Conservation (phyloP, 2,888 invertebrate species). For the Tuberolachnus salignus region DNA sequence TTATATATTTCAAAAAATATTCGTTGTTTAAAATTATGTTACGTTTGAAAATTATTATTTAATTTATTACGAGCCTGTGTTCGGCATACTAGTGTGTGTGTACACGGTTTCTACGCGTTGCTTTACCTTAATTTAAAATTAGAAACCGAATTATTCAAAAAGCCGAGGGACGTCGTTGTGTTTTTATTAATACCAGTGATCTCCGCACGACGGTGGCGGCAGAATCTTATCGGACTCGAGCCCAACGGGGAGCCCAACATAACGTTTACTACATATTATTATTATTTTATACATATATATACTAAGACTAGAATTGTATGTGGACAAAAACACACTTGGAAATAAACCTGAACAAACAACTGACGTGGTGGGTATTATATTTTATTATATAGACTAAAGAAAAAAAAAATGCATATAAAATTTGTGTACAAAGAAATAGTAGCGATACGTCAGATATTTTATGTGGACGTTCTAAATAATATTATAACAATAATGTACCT, state of each 20-base stretch:
- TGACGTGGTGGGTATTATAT: slow-evolving; percentile 10
- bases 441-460: background rate
- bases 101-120: slow-evolving; percentile 16
- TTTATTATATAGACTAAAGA: slow-evolving; percentile 11
- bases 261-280: slow-evolving; percentile 25
- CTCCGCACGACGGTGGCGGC: slow-evolving; percentile 19
- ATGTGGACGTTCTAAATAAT: slow-evolving; percentile 5
- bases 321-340: slow-evolving; percentile 11
- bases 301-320: slow-evolving; percentile 26
- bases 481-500: no score
- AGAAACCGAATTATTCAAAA: slow-evolving; percentile 46
- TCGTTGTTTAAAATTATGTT: background rate
- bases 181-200: slow-evolving; percentile 16
- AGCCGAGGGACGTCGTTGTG: slow-evolving; percentile 52
- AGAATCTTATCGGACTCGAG: slow-evolving; percentile 38
- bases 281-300: slow-evolving; percentile 4
- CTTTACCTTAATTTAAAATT: slow-evolving; percentile 50
- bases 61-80: background rate
- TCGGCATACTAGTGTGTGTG: background rate
- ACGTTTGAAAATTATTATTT: slow-evolving; percentile 4
- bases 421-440: background rate
- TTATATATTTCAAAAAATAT: background rate
- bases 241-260: slow-evolving; percentile 42
- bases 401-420: slow-evolving; percentile 12
- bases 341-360: slow-evolving; percentile 32